Evolutionary conservation across 2,113 vertebrate species (phyloP), one percentile per base, ranked within the genome.

Genomic region (Callopanchax toddi): DNA sequence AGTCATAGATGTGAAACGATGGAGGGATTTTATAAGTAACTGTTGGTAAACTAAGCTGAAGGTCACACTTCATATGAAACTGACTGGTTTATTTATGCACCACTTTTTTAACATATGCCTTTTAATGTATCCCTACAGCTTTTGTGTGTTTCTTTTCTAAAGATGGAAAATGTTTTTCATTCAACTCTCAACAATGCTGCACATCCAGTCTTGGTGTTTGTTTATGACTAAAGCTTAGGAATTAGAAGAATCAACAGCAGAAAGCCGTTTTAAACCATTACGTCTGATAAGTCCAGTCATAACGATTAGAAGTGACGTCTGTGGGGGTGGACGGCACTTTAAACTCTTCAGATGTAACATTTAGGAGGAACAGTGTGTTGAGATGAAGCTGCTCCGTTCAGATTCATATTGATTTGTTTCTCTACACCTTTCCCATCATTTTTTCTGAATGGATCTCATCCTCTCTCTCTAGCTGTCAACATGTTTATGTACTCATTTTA

Each of bases 401-500:
- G 60, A 62, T 70, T 67, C 29, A 13, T 51, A 65, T 79, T n/a
- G 73, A 75, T 75, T 62, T 15, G 17, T 49, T 26, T 66, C 36
- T 29, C 80, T 56, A 50, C 29, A 10, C 48, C 7, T 26, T 26
- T 16, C 13, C 16, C 26, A 20, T 39, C 62, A 22, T 52, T 13
- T 46, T 7, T 39, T 9, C 36, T 26, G 13, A 5, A 7, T 11
- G 0, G 20, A 43, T 37, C 44, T 36, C 8, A 37, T 69, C 20
- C 34, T 44, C 21, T 23, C 49, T 56, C 0, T 23, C 5, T 42
- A 29, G 25, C 57, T 55, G 25, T 53, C 44, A 51, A n/a, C 0
- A 34, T 53, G 57, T 46, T 39, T 21, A 71, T 44, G 59, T 22
- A 74, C 23, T 25, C 4, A 32, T n/a, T 32, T 39, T 25, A 9